Percentiles rank a stretch among this genome's conserved stretches.
Conservation (phyloP, 2,113 vertebrate genomes). For the Microtus richardsoni region DNA sequence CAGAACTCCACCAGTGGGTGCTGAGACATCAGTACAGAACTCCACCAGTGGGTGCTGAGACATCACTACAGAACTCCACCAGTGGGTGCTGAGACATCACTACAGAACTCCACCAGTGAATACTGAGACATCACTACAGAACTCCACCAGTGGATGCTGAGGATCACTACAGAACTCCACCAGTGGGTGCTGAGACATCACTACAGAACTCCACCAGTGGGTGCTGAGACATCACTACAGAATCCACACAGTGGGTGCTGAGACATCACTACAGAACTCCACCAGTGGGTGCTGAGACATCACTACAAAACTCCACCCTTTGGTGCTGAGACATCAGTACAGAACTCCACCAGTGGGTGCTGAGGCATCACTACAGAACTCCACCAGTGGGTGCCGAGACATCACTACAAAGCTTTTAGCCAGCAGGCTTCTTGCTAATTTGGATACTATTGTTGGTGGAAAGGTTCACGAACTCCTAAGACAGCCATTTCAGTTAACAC, state of each 20-base stretch:
- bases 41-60: background rate
- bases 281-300: too few relatives aligned
- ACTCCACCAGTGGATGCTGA: background rate
- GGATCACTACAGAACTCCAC: background rate
- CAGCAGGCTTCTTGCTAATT: background rate
- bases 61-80: background rate
- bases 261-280: too few relatives aligned
- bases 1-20: background rate
- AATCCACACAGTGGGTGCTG: background rate
- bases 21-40: background rate
- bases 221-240: background rate
- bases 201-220: background rate
- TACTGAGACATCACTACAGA: background rate
- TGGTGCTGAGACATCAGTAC: too few relatives aligned
- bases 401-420: background rate
- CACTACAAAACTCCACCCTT: too few relatives aligned
- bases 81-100: background rate
- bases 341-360: too few relatives aligned
- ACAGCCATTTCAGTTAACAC: background rate
- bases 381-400: background rate
- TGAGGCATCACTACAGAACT: too few relatives aligned
- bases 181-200: background rate
- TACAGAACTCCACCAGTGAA: background rate
- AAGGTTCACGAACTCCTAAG: conserved; percentile 5
- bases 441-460: conserved; percentile 4